Evolutionary conservation across 1,140 invertebrate genomes (phyloP).

Genomic region (Maconellicoccus hirsutus): DNA sequence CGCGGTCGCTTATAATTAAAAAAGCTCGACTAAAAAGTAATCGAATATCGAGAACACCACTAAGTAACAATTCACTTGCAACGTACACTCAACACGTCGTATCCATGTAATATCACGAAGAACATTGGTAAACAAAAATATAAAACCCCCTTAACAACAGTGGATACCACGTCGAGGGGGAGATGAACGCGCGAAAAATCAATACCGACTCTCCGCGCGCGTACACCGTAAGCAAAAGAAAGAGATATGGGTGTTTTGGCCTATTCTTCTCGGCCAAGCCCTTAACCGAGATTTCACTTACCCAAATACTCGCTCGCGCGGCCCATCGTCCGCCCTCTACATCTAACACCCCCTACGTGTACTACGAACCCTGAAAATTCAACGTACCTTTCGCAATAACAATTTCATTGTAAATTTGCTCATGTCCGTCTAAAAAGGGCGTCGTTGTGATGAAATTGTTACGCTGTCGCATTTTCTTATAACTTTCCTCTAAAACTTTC

Average conservation of each 20-base stretch:
- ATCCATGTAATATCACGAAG: slow-evolving; percentile 14
- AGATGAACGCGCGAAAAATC: not conserved
- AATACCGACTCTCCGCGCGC: slow-evolving; percentile 12
- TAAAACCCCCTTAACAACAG: slow-evolving; percentile 2
- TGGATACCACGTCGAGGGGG: not conserved
- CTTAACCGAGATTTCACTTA: slow-evolving; percentile 4
- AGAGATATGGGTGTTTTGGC: not conserved
- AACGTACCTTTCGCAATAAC: not conserved
- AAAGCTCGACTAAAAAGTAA: too few species aligned
- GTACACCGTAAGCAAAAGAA: not conserved
- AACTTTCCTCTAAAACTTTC: too few species aligned
- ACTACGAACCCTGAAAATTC: not conserved
- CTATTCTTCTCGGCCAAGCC: not conserved
- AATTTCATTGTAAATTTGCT: not conserved
- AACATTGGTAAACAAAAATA: slow-evolving; percentile 21
- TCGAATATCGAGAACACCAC: too few species aligned
- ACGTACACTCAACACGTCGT: slow-evolving; percentile 15
- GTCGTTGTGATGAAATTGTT: not conserved
- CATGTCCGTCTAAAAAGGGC: not conserved
- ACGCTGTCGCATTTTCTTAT: not conserved
- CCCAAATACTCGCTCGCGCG: not conserved
- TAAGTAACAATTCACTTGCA: too few species aligned
- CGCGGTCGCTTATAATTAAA: too few species aligned
- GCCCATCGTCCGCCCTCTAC: too few species aligned
- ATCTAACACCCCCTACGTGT: not conserved